phyloP scores from a whole-genome alignment of 2,113 vertebrate genomes.

The Takifugu bimaculatus region DNA sequence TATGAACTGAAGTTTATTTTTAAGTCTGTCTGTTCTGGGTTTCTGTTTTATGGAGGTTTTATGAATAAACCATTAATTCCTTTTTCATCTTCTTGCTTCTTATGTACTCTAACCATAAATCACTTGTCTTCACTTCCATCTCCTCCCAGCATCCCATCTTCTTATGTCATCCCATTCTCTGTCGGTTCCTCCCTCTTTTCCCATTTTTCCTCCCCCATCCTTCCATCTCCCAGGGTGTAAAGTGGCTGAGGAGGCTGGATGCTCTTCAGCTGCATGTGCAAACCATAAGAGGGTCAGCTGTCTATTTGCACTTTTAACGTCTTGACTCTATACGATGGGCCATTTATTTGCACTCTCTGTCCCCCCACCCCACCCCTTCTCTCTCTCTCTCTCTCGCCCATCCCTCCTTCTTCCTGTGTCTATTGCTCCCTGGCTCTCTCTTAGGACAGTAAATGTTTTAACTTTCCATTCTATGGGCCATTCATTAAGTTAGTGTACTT shows the following conservation, averaged over 20 bases:
- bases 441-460: constrained; percentile 76
- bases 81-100: neutral
- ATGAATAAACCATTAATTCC: too few relatives aligned
- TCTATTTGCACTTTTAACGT: constrained; percentile 78
- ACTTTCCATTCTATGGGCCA: constrained; percentile 77
- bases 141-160: constrained; percentile 27
- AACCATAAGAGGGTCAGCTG: constrained; percentile 75
- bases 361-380: constrained; percentile 15
- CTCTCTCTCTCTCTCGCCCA: constrained; percentile 19
- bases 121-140: constrained; percentile 10
- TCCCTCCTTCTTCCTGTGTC: constrained; percentile 51
- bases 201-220: constrained; percentile 40
- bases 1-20: too few relatives aligned
- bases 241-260: constrained; percentile 59
- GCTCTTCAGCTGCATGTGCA: constrained; percentile 49
- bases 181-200: constrained; percentile 22
- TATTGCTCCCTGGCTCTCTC: constrained; percentile 66
- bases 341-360: constrained; percentile 70
- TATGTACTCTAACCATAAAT: constrained; percentile 34
- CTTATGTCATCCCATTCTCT: constrained; percentile 45
- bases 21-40: too few relatives aligned
- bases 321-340: constrained; percentile 73
- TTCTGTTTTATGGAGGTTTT: too few relatives aligned
- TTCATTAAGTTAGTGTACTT: constrained; percentile 79
- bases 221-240: constrained; percentile 56